Evolutionary conservation across 2,888 invertebrate species (phyloP), one percentile per base, ranked within the genome.

Genomic region (Lysandra coridon): DNA sequence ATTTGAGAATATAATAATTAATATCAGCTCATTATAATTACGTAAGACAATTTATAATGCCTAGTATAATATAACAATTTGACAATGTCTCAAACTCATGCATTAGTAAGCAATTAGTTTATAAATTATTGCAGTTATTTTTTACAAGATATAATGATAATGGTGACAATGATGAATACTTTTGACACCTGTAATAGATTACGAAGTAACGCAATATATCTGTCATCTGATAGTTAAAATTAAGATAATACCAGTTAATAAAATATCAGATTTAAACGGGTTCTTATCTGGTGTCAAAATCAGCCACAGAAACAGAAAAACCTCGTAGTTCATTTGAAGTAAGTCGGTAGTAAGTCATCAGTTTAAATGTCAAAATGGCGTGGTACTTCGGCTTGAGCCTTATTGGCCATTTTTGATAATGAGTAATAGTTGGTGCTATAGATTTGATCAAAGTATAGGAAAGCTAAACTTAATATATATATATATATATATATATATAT

Each of bases 241-340:
- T 37, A 69, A 69, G 69, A 69, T 69, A 69, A 69, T 37, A 69
- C 69, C 69, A 69, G 69, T 69, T 69, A 69, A 69, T 69, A 69
- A 69, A 69, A 69, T 69, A 69, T 69, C 69, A 69, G 33, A 69
- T 69, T 69, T 37, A 37, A 69, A 69, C 69, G 33, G 37, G 69
- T 69, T 69, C 33, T 33, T 69, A 33, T 37, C 33, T 33, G 69
- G 12, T 69, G 12, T 33, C 14, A 33, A 69, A 64, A 69, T 69
- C 14, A 4, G 64, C 33, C 64, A 37, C 4, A 69, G 33, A 12
- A 33, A 69, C 69, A 37, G 5, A 12, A 69, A 69, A 23, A 62
- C 57, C 57, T 57, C 17, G 57, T 57, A 4, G 17, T 57, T 57
- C 4, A 57, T 57, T 57, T 17, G 4, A 57, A 0, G 57, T 57